A percentile compares a stretch with the other conserved stretches of the same genome.
Evolutionary conservation across 2,797 vertebrate genomes (phyloP).

Genomic region (Mustela erminea): DNA sequence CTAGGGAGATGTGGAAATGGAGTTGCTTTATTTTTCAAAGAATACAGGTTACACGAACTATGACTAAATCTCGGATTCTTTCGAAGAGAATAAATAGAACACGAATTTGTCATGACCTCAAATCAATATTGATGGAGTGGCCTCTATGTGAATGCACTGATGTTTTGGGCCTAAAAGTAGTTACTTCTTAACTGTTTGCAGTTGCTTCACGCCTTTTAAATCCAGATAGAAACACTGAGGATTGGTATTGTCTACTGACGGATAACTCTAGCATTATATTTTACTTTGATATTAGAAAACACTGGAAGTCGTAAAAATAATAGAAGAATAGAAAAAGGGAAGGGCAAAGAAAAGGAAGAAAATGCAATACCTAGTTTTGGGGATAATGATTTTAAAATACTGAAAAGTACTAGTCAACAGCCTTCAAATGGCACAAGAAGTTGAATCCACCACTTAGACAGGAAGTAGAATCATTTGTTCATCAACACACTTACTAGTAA

Average conservation of each 20-base stretch:
- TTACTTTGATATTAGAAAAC: not conserved
- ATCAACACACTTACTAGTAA: not conserved
- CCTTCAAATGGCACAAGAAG: not conserved
- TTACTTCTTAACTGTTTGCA: conserved; percentile 23
- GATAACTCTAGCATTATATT: not conserved
- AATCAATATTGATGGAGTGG: conserved; percentile 34
- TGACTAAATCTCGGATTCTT: not conserved
- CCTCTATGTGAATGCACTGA: conserved; percentile 26
- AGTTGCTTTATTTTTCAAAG: not conserved
- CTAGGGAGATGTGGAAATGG: not conserved
- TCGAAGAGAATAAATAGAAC: conserved; percentile 44
- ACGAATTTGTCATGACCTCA: not conserved
- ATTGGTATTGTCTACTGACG: not conserved
- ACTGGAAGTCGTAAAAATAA: not conserved
- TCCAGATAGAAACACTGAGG: not conserved
- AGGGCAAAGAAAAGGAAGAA: too few species aligned
- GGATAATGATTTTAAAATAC: not conserved
- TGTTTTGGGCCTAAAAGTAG: conserved; percentile 20
- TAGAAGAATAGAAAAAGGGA: not conserved
- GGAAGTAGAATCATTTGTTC: not conserved
- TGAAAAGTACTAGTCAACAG: not conserved
- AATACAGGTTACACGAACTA: not conserved
- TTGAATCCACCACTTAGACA: not conserved
- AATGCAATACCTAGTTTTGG: not conserved
- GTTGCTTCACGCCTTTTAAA: conserved; percentile 29